A percentile compares a stretch with the other conserved stretches of the same genome.
These are phyloP conservation scores for Malurus alboscapulatus DNA, from an alignment of 2,113 vertebrate genomes.

Conservation along the genomic window DNA sequence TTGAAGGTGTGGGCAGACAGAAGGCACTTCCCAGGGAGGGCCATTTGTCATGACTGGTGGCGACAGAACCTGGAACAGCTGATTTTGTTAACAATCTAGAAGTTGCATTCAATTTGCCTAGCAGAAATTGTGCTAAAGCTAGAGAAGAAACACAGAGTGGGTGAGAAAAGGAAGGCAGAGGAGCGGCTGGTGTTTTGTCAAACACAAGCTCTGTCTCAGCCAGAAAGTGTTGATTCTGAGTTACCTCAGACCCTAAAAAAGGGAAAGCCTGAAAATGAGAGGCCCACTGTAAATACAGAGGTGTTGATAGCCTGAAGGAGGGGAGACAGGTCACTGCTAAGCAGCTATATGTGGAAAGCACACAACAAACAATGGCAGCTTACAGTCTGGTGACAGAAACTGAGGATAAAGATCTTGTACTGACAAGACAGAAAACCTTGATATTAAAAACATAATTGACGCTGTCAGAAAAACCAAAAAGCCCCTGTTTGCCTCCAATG, in stretches of 20 bases:
- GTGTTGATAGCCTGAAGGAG: neutral
- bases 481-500: neutral
- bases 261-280: constrained; percentile 26
- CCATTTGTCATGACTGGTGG: neutral
- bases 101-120: constrained; percentile 1
- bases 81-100: constrained; percentile 28
- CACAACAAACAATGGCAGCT: neutral
- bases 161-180: constrained; percentile 31
- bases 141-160: constrained; percentile 8
- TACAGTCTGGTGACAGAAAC: neutral
- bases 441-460: neutral
- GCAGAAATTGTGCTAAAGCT: constrained; percentile 3
- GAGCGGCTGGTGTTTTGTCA: neutral
- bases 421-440: neutral
- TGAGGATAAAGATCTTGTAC: neutral
- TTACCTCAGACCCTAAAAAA: constrained; percentile 4
- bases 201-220: neutral
- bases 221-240: neutral
- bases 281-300: neutral
- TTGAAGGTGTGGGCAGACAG: neutral
- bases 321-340: neutral
- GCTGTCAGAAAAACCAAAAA: neutral
- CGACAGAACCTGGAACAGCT: neutral
- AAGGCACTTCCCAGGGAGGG: neutral
- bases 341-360: neutral